These are phyloP conservation scores for Sphaeridia pumilis DNA, from an alignment of 2,888 invertebrate species.

Conservation along the genomic window DNA sequence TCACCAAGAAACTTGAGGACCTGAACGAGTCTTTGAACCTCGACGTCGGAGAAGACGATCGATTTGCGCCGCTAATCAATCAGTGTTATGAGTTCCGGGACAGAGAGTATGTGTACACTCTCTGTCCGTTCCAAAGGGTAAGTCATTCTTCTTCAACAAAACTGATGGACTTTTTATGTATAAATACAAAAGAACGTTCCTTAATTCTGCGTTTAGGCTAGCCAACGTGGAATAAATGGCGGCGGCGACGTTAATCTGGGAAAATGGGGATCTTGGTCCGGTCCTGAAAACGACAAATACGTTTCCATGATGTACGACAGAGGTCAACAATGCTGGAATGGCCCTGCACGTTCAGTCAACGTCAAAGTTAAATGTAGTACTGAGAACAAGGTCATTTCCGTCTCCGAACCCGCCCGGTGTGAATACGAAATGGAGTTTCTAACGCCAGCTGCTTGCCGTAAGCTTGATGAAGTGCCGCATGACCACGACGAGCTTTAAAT, in stretches of 20 bases:
- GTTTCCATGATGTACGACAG: slow-evolving; percentile 72
- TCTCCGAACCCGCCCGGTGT: slow-evolving; percentile 89
- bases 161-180: too few species aligned
- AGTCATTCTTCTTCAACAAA: too few species aligned
- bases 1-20: slow-evolving; percentile 59
- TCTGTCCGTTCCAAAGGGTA: slow-evolving; percentile 67
- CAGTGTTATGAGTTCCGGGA: slow-evolving; percentile 83
- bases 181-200: background rate
- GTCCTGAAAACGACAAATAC: slow-evolving; percentile 63
- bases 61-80: slow-evolving; percentile 76
- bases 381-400: slow-evolving; percentile 68
- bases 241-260: slow-evolving; percentile 73
- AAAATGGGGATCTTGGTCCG: slow-evolving; percentile 79
- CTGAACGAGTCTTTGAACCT: slow-evolving; percentile 66
- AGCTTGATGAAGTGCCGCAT: slow-evolving; percentile 19
- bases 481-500: too few species aligned
- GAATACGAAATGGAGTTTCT: slow-evolving; percentile 72
- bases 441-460: slow-evolving; percentile 76
- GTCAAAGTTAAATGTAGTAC: slow-evolving; percentile 72
- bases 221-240: slow-evolving; percentile 73
- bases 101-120: slow-evolving; percentile 83
- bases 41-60: slow-evolving; percentile 82
- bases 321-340: slow-evolving; percentile 96
- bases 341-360: slow-evolving; percentile 75
- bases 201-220: slow-evolving; percentile 48